A percentile compares a stretch with the other conserved stretches of the same genome.
These are phyloP conservation scores for Pogonognathellus flavescens DNA, from an alignment of 1,140 invertebrate genomes.

Conservation along the genomic window DNA sequence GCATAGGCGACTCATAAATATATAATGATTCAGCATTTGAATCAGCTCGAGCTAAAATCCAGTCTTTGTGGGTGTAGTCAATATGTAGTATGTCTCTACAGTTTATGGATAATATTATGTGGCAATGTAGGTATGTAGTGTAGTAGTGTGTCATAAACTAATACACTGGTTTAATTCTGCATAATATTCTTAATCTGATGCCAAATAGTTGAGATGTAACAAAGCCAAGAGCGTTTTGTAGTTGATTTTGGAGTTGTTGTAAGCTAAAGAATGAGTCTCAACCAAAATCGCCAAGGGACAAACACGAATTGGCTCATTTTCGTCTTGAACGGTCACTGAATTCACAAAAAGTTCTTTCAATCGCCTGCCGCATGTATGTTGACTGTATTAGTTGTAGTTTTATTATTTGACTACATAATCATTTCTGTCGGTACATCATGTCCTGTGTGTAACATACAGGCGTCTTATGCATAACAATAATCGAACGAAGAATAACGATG, in stretches of 20 bases:
- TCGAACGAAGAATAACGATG: neutral
- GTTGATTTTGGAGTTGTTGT: neutral
- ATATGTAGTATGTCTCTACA: slow-evolving; percentile 12
- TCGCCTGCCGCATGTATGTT: slow-evolving; percentile 6
- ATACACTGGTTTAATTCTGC: no score
- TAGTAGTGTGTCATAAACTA: neutral
- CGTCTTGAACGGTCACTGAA: slow-evolving; percentile 37
- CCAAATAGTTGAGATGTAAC: neutral
- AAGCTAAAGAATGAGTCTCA: slow-evolving; percentile 6
- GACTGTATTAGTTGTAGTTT: slow-evolving; percentile 9
- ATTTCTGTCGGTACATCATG: neutral
- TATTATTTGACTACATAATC: slow-evolving; percentile 5
- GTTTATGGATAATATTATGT: neutral
- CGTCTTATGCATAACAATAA: neutral
- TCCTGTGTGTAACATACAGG: neutral
- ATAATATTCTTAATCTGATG: neutral
- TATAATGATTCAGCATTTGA: slow-evolving; percentile 6
- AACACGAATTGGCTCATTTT: slow-evolving; percentile 42
- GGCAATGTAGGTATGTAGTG: slow-evolving; percentile 21
- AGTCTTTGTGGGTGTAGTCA: slow-evolving; percentile 3
- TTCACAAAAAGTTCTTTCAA: slow-evolving; percentile 36
- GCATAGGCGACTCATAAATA: slow-evolving; percentile 39
- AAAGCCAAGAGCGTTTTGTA: neutral
- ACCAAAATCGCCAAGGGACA: slow-evolving; percentile 32
- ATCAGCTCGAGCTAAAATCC: slow-evolving; percentile 13